phyloP scores from a whole-genome alignment of 2,113 vertebrate genomes.

The Cettia cetti region DNA sequence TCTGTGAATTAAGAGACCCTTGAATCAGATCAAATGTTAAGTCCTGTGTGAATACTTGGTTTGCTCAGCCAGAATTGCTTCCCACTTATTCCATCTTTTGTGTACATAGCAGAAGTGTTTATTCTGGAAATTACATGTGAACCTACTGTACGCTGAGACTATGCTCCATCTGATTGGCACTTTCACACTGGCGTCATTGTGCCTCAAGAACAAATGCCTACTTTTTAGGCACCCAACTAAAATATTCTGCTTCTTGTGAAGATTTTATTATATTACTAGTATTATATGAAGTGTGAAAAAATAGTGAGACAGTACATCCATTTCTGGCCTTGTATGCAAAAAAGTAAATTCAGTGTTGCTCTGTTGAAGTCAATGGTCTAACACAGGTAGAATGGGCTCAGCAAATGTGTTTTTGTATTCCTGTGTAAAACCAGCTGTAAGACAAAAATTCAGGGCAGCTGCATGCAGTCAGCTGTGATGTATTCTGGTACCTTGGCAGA shows the following conservation, averaged over 20 bases:
- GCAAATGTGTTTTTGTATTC: not conserved
- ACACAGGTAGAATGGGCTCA: not conserved
- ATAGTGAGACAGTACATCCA: not conserved
- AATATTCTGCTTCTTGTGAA: constrained; percentile 35
- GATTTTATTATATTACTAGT: constrained; percentile 22
- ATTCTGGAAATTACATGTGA: constrained; percentile 55
- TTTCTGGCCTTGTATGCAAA: not conserved
- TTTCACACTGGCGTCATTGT: constrained; percentile 52
- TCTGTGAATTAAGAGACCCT: constrained; percentile 48
- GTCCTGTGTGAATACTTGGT: constrained; percentile 17
- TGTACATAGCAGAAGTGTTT: constrained; percentile 56
- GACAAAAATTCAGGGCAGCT: not conserved
- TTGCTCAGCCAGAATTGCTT: constrained; percentile 44
- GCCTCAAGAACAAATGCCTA: constrained; percentile 29
- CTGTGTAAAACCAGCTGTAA: not conserved
- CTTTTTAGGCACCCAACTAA: constrained; percentile 44
- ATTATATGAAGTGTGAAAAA: constrained; percentile 16
- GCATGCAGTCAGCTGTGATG: not conserved
- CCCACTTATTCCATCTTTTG: constrained; percentile 51
- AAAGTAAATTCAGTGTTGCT: not conserved
- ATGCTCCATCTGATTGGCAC: constrained; percentile 29
- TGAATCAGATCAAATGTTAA: constrained; percentile 54
- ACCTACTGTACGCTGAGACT: constrained; percentile 7
- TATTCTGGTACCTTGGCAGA: not conserved
- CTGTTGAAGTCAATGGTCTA: not conserved